A percentile compares a stretch with the other conserved stretches of the same genome.
phyloP scores from a whole-genome alignment of 2,113 vertebrate genomes.

The Otis tarda region DNA sequence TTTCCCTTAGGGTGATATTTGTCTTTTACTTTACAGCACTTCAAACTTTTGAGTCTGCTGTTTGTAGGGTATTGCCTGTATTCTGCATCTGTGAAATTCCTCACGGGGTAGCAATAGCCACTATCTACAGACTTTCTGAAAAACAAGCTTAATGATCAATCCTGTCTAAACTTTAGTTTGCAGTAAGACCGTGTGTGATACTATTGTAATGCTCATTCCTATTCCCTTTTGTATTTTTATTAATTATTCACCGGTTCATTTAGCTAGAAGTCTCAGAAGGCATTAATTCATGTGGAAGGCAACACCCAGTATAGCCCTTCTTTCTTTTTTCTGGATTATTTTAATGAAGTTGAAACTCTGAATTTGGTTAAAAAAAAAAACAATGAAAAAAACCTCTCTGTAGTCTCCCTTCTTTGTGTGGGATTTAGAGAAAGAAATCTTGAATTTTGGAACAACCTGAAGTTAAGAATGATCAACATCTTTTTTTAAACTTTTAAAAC shows the following conservation, averaged over 20 bases:
- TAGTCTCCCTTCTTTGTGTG: not conserved
- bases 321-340: not conserved
- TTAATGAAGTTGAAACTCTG: not conserved
- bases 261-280: not conserved
- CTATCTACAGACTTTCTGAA: not conserved
- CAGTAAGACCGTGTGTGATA: accelerated
- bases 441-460: not conserved
- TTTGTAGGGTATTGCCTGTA: not conserved
- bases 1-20: not conserved
- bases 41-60: not conserved
- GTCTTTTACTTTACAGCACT: not conserved
- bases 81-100: not conserved
- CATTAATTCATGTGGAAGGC: not conserved
- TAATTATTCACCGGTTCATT: not conserved
- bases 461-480: not conserved
- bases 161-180: not conserved
- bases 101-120: not conserved
- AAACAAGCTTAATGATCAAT: not conserved
- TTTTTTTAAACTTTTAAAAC: not conserved
- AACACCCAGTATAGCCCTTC: not conserved
- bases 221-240: not conserved
- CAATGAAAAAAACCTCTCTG: not conserved
- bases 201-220: not conserved
- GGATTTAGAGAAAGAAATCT: not conserved
- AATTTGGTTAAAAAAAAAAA: not conserved